Percentiles rank a stretch among this genome's conserved stretches.
Evolutionary conservation across 1,140 invertebrate species (phyloP).

Genomic region (Bactericera cockerelli): DNA sequence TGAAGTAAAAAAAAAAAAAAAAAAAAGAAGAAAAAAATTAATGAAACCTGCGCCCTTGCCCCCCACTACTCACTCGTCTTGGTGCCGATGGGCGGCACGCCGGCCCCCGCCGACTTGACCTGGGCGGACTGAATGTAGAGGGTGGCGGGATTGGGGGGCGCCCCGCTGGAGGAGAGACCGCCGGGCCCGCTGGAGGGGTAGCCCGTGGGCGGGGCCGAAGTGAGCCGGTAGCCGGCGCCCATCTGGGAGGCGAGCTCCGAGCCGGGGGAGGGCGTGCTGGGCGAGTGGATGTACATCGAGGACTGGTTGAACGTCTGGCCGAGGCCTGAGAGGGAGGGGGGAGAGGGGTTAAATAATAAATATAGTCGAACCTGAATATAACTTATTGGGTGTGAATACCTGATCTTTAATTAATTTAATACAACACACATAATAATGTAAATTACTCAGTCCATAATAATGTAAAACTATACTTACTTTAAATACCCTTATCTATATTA

Average conservation of each 20-base stretch:
- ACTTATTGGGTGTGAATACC: too few relatives aligned
- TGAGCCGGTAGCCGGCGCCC: not conserved
- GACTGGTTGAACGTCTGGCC: not conserved
- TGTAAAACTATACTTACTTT: too few relatives aligned
- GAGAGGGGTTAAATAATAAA: not conserved
- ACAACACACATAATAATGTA: too few relatives aligned
- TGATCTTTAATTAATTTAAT: too few relatives aligned
- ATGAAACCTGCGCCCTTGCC: not conserved
- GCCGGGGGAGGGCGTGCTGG: not conserved
- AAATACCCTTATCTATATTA: too few relatives aligned
- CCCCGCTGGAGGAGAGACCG: not conserved
- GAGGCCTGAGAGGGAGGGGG: not conserved
- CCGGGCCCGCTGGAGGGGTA: not conserved
- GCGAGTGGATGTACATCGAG: not conserved
- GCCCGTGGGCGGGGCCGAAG: not conserved
- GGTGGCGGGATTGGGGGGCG: not conserved
- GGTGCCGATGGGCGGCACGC: not conserved
- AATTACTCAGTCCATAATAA: too few relatives aligned
- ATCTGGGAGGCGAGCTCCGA: not conserved
- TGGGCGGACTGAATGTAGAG: not conserved
- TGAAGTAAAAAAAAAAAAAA: not conserved
- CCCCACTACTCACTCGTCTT: not conserved
- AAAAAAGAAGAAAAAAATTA: not conserved
- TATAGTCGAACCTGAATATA: too few relatives aligned
- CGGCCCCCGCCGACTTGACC: not conserved